These are phyloP conservation scores for Erynnis tages DNA, from an alignment of 2,888 invertebrate species.

Conservation along the genomic window DNA sequence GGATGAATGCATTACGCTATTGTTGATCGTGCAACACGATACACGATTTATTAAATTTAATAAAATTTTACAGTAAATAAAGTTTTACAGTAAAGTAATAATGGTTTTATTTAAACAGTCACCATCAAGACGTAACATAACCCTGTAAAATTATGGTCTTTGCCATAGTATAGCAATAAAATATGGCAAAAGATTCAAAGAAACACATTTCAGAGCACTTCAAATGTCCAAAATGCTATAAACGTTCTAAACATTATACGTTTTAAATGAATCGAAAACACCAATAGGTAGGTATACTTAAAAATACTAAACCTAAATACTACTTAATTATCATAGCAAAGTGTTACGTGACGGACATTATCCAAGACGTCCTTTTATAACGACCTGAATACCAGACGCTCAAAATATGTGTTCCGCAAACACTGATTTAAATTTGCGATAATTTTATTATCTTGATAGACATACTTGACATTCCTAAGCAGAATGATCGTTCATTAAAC, in stretches of 20 bases:
- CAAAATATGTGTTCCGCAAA: slow-evolving; percentile 55
- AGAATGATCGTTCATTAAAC: slow-evolving; percentile 2
- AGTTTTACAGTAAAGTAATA: no score
- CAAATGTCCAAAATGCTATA: no score
- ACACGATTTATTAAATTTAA: neutral
- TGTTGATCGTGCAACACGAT: neutral
- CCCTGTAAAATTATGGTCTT: no score
- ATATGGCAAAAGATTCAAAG: no score
- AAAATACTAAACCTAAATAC: no score
- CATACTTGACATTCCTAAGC: slow-evolving; percentile 8
- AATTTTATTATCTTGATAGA: slow-evolving; percentile 11
- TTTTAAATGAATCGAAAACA: no score
- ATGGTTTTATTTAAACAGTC: no score
- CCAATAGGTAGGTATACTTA: no score
- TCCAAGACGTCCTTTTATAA: slow-evolving; percentile 46
- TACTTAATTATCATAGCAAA: slow-evolving; percentile 46
- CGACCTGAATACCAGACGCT: slow-evolving; percentile 51
- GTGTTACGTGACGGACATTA: slow-evolving; percentile 54
- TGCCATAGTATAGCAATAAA: no score
- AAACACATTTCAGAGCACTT: no score
- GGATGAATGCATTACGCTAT: neutral
- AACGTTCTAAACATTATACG: no score
- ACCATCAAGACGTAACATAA: no score
- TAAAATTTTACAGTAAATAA: neutral
- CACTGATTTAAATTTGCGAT: slow-evolving; percentile 26